phyloP scores from a whole-genome alignment of 2,888 invertebrate species.

The Stenodema calcarata region DNA sequence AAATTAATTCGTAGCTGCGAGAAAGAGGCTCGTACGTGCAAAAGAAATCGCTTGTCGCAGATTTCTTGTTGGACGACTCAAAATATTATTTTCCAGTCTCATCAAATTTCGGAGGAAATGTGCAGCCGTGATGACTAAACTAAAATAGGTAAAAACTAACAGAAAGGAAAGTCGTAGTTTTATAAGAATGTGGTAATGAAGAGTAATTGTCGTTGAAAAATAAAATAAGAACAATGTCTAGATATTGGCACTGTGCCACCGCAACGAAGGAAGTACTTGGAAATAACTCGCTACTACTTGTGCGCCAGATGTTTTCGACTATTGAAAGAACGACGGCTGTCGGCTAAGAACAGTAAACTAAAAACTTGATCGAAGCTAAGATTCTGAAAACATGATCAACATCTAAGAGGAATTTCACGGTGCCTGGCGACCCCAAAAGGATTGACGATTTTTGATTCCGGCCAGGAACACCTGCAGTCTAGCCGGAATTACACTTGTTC shows the following conservation, averaged over 20 bases:
- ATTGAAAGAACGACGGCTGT: too few relatives aligned
- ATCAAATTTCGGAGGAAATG: too few relatives aligned
- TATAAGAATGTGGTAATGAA: too few relatives aligned
- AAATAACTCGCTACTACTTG: not conserved
- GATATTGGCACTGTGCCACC: not conserved
- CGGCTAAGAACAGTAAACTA: too few relatives aligned
- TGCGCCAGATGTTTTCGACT: not conserved
- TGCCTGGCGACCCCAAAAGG: constrained; percentile 12
- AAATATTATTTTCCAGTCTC: too few relatives aligned
- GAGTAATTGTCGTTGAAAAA: not conserved
- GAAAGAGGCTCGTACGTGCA: not conserved
- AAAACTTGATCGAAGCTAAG: not conserved
- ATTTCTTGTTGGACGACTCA: too few relatives aligned
- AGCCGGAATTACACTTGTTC: constrained; percentile 20
- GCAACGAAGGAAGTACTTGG: not conserved
- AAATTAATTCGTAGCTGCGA: not conserved
- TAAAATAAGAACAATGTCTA: not conserved
- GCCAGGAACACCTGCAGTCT: not conserved
- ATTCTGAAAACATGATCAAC: not conserved
- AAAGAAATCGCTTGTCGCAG: too few relatives aligned
- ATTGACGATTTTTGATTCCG: constrained; percentile 30
- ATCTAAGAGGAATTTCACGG: not conserved
- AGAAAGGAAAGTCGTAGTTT: too few relatives aligned
- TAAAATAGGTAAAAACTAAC: too few relatives aligned
- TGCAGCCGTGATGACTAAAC: too few relatives aligned